Evolutionary conservation across 2,113 vertebrate species (phyloP).

Genomic region (Anarhynchus alexandrinus): DNA sequence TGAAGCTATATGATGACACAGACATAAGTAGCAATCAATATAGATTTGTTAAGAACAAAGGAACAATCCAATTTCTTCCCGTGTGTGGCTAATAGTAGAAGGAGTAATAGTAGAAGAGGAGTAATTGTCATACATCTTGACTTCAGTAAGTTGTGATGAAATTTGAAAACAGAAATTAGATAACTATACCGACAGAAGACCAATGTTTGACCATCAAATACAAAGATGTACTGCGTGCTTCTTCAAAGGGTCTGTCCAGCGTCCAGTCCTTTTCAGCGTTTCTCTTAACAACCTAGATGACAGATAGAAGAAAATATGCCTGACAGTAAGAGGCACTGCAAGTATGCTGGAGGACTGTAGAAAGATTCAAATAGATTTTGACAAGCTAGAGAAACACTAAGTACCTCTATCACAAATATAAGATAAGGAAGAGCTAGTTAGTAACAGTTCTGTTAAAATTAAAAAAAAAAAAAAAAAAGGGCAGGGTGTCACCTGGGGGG

Average conservation of each 20-base stretch:
- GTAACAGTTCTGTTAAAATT: background rate
- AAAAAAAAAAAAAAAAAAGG: background rate
- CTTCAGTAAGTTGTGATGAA: background rate
- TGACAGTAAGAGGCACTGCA: background rate
- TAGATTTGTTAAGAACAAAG: background rate
- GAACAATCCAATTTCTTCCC: background rate
- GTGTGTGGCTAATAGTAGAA: background rate
- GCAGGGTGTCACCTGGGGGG: background rate
- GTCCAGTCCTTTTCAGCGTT: background rate
- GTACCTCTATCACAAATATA: background rate
- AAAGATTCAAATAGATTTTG: background rate
- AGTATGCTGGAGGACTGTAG: background rate
- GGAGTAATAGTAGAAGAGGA: background rate
- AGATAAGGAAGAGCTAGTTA: background rate
- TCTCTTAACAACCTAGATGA: background rate
- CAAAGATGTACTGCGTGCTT: background rate
- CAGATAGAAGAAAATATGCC: background rate
- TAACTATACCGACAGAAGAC: background rate
- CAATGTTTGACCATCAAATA: background rate
- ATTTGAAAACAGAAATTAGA: background rate
- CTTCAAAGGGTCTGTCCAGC: background rate
- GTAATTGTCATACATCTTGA: background rate
- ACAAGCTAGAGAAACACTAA: background rate
- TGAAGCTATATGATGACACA: background rate
- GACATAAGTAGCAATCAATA: background rate